Base-by-base conservation (phyloP, 2,888 invertebrate genomes). In the Plagodis pulveraria region DNA sequence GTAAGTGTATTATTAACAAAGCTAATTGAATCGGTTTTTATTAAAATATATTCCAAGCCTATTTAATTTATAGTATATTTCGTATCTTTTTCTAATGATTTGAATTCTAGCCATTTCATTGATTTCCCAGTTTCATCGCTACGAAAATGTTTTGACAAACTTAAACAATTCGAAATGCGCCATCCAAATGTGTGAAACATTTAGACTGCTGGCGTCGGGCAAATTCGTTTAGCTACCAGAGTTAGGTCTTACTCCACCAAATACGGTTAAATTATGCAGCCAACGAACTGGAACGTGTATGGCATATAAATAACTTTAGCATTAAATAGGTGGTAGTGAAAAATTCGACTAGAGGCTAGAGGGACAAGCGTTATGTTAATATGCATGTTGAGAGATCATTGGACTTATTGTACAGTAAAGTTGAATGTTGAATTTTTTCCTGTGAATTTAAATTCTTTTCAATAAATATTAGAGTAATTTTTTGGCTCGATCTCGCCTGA, bases 231-330 rank as follows among this genome's bases (percentile, higher is more conserved):
- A 60, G 50, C 57, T 45, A 44, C 42, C 22, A 51, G 54, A 63
- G 56, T 63, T 56, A 55, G 56, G 56, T 58, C 58, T 58, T 58
- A 59, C 63, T 56, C 47, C 41, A 56, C 50, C 51, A 59, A 59
- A 63, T 56, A 56, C 63, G 46, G 41, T 58, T 59, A 59, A 56
- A 59, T 59, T 63, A 56, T 63, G 59, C 59, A 59, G 53, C 54
- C 56, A 32, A 44, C 50, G 56, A 50, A 53, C 54, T 54, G 54
- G 54, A 41, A 50, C 56, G 56, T 59, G 56, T 53, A 41, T 53
- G n/a, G 63, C 49, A 59, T 63, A 44, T 49, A 56, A 50, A 54
- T 52, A 55, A 55, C 49, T 49, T 55, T 40, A 33, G 36, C n/a
- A 46, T 56, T 56, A 56, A 61, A 56, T 49, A 52, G 51, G 41